A percentile compares a stretch with the other conserved stretches of the same genome.
phyloP scores from a whole-genome alignment of 1,140 invertebrate species.

The Conopomorpha cramerella region DNA sequence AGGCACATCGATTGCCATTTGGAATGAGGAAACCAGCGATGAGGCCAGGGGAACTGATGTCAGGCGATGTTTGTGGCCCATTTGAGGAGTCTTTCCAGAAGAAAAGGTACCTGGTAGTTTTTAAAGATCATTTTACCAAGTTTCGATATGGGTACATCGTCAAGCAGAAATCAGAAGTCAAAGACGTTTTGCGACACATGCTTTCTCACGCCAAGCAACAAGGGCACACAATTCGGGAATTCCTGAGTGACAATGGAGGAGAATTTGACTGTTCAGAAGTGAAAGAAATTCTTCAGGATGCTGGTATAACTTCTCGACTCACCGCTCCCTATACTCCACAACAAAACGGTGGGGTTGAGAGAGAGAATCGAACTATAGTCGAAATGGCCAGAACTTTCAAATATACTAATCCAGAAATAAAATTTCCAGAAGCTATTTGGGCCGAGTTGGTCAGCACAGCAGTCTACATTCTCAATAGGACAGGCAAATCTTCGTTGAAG shows the following conservation, averaged over 20 bases:
- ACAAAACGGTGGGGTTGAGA: too few species aligned
- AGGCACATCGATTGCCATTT: too few species aligned
- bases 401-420: too few species aligned
- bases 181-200: neutral
- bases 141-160: slow-evolving; percentile 5
- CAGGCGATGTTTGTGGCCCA: slow-evolving; percentile 6
- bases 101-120: slow-evolving; percentile 4
- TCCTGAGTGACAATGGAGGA: slow-evolving; percentile 20
- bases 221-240: slow-evolving; percentile 5
- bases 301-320: too few species aligned
- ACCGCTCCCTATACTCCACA: too few species aligned
- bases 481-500: neutral
- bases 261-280: too few species aligned
- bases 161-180: slow-evolving; percentile 3
- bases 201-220: slow-evolving; percentile 1
- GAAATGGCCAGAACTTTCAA: too few species aligned
- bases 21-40: too few species aligned
- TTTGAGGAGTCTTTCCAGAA: neutral
- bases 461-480: slow-evolving; percentile 3
- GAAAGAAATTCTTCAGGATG: too few species aligned
- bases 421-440: slow-evolving; percentile 3
- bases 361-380: too few species aligned
- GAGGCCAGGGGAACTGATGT: slow-evolving; percentile 5
- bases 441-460: slow-evolving; percentile 4
- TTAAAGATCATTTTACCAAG: slow-evolving; percentile 4